Evolutionary conservation across 2,113 vertebrate species (phyloP), one percentile per base, ranked within the genome.

Genomic region (Chroicocephalus ridibundus): DNA sequence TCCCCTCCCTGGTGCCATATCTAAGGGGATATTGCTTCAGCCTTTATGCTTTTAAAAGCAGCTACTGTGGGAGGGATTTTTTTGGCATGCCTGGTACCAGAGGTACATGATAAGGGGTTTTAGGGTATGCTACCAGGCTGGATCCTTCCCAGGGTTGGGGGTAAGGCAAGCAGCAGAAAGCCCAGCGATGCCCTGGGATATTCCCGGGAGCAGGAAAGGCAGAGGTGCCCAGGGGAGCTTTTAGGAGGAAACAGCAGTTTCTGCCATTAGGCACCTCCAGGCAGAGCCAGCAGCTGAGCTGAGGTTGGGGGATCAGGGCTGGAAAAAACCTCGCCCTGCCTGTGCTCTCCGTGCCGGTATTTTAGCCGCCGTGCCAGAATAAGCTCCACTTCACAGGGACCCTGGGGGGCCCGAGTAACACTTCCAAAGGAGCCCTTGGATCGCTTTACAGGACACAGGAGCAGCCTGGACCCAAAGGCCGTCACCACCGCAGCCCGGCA

Each of bases 321-420:
- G 75, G 18, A 3, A 3, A 32, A 81, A 20, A 11, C 54, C 80
- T 49, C 49, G 3, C 19, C 40, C 51, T 12, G 49, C 11, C 18
- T 9, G 2, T 5, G 31, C 46, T 13, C 32, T 16, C 6, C 1
- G 1, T 58, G 82, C 44, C 34, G 19, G 19, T 4, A 0, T 2
- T 34, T 12, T 0, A 10, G 3, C 6, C 1, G 2, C 46, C 0
- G 2, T 42, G 71, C 36, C 55, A 31, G 40, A 46, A 32, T 1
- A 17, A 87, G 4, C 34, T 24, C 25, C 25, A 1, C 55, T 60
- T 57, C 11, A 0, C 12, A 3, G 79, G 22, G 13, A 25, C 4
- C 34, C 6, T 1, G 25, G 8, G 44, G 61, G 32, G 32, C 55
- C 10, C 5, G 15, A 25, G 38, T n/a, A 25, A 47, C 46, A 0